These are phyloP conservation scores for Diadumene lineata DNA, from an alignment of 92 coral and sea anemone species.

Conservation along the genomic window DNA sequence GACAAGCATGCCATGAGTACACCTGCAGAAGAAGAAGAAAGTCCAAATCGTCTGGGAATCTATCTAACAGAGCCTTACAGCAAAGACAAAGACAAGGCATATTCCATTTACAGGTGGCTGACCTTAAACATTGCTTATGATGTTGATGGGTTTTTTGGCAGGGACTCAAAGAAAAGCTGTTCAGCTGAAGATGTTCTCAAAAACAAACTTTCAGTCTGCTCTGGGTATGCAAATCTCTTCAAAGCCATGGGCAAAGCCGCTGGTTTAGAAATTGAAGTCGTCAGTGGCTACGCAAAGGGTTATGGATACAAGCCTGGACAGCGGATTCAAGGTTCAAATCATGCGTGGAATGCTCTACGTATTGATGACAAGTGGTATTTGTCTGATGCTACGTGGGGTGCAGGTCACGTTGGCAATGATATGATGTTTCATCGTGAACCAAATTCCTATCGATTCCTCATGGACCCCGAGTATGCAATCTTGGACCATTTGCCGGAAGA, in stretches of 20 bases:
- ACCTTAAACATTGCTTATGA: slow-evolving; percentile 68
- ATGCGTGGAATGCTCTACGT: slow-evolving; percentile 73
- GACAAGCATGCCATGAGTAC: slow-evolving; percentile 63
- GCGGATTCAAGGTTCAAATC: slow-evolving; percentile 36
- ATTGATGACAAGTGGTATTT: slow-evolving; percentile 68
- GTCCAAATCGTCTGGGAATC: slow-evolving; percentile 55
- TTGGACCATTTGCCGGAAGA: slow-evolving; percentile 64
- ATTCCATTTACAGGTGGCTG: slow-evolving; percentile 79
- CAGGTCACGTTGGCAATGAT: slow-evolving; percentile 67
- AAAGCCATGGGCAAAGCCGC: slow-evolving; percentile 58
- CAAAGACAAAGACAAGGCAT: slow-evolving; percentile 62
- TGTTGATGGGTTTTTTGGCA: slow-evolving; percentile 69
- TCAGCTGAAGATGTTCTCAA: slow-evolving; percentile 48
- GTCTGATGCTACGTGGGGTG: slow-evolving; percentile 79
- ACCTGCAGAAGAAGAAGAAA: slow-evolving; percentile 57
- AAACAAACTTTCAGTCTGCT: slow-evolving; percentile 42
- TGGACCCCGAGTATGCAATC: slow-evolving; percentile 76
- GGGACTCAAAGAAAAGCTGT: slow-evolving; percentile 38
- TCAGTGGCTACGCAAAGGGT: slow-evolving; percentile 59
- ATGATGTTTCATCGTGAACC: slow-evolving; percentile 64
- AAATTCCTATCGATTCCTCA: slow-evolving; percentile 55
- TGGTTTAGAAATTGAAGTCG: slow-evolving; percentile 40
- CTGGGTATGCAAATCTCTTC: slow-evolving; percentile 68
- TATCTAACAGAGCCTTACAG: slow-evolving; percentile 70
- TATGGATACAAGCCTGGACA: slow-evolving; percentile 58